These are phyloP conservation scores for Noturus placidus DNA, from an alignment of 2,113 vertebrate species.

Conservation along the genomic window DNA sequence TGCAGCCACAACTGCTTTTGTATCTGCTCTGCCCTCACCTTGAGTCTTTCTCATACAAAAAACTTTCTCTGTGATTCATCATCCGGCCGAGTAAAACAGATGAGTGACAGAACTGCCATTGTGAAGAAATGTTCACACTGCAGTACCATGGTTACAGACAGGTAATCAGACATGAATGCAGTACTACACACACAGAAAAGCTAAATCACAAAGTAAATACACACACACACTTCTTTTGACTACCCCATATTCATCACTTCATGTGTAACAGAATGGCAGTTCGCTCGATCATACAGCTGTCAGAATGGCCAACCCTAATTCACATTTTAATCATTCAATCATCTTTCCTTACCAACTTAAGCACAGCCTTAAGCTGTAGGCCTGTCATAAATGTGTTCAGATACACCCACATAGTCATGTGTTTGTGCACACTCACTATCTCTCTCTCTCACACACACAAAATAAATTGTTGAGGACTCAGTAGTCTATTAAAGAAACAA, in stretches of 20 bases:
- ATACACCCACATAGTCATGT: slow-evolving; percentile 21
- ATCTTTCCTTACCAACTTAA: slow-evolving; percentile 49
- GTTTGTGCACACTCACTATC: background rate
- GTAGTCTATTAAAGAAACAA: slow-evolving; percentile 30
- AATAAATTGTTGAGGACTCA: slow-evolving; percentile 7
- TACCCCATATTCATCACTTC: slow-evolving; percentile 47
- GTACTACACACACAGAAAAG: slow-evolving; percentile 1
- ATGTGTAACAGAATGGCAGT: slow-evolving; percentile 40
- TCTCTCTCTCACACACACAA: background rate
- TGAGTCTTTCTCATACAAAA: slow-evolving; percentile 33
- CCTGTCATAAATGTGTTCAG: slow-evolving; percentile 29
- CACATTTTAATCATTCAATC: slow-evolving; percentile 61
- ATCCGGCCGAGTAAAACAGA: slow-evolving; percentile 20
- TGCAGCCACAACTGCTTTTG: slow-evolving; percentile 42
- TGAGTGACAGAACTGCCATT: slow-evolving; percentile 14
- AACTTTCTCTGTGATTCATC: slow-evolving; percentile 30
- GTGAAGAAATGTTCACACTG: slow-evolving; percentile 20
- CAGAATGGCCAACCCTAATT: slow-evolving; percentile 58
- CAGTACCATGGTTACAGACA: slow-evolving; percentile 39
- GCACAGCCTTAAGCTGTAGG: slow-evolving; percentile 43
- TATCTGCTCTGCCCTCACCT: slow-evolving; percentile 42
- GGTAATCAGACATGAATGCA: background rate
- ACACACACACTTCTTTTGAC: slow-evolving; percentile 23
- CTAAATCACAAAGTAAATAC: background rate
- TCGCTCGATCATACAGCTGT: slow-evolving; percentile 56